Conservation (phyloP, 37 sponge, comb jelly and placozoan species). For the Dysidea cf. avara region DNA sequence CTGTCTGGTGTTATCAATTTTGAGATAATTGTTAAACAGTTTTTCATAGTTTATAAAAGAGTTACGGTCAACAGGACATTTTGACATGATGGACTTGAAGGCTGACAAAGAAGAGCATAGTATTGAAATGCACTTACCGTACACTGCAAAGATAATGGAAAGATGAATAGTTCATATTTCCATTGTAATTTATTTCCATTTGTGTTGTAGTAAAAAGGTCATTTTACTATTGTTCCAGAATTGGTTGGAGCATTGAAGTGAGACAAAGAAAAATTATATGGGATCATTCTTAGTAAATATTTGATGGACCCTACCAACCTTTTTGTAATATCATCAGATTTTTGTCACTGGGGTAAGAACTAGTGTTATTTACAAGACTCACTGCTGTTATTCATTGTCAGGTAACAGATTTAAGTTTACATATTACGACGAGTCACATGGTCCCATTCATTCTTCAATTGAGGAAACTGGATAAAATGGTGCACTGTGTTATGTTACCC, state of each 20-base stretch:
- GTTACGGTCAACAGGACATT: constrained; percentile 58
- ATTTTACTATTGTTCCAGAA: constrained; percentile 82
- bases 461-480: constrained; percentile 79
- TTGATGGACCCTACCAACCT: constrained; percentile 84
- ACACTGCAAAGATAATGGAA: constrained; percentile 94
- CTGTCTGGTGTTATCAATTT: no score
- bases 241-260: constrained; percentile 79
- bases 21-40: no score
- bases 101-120: constrained; percentile 97
- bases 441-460: constrained; percentile 78
- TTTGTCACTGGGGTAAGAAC: constrained; percentile 97
- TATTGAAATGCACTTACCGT: constrained; percentile 98
- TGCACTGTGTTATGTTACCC: constrained; percentile 15
- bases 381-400: constrained; percentile 9
- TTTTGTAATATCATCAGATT: constrained; percentile 96
- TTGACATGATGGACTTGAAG: constrained; percentile 63
- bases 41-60: no score
- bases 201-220: no score
- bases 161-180: constrained; percentile 31
- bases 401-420: constrained; percentile 83
- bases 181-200: no score
- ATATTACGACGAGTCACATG: constrained; percentile 70
- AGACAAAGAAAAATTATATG: constrained; percentile 68
- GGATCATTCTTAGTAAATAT: constrained; percentile 69
- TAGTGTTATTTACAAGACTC: background rate